Evolutionary conservation across 92 coral and sea anemone species (phyloP), one percentile per base, ranked within the genome.

Genomic region (Bergia puertoricense): DNA sequence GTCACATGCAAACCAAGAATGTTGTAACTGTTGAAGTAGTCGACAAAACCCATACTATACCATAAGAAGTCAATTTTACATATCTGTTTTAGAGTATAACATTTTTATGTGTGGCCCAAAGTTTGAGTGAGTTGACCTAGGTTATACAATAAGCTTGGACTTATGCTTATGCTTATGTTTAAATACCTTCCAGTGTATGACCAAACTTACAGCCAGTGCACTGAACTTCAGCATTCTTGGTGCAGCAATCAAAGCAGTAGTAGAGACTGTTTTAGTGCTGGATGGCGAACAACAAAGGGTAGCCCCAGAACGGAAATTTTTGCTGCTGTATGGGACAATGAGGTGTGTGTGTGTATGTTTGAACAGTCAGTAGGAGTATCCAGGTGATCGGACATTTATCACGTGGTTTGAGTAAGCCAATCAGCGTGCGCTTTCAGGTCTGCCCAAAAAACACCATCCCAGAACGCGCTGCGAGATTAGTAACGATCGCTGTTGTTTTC

Each of bases 191-290:
- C 82, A 97, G 99, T 91, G 89, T 69, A 88, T 94, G 93, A 94
- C 96, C 45, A 97, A 91, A 91, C 89, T 97, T 86, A 97, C 97
- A 10, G 95, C 94, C 56, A 92, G 98, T 87, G 99, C 99, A 2
- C 89, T 93, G 66, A 92, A 93, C 86, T 92, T 90, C 91, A 97
- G 93, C 88, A 94, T 94, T 23, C 95, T 97, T 44, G 98, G 97
- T 77, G 94, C 94, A 57, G 94, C 99, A 0, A 92, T 97, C 74
- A 93, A 94, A 91, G 89, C 96, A 6, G 90, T 97, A 23, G 98
- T 96, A 8, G 96, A 94, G 85, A 88, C 93, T 5, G 95, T 91
- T 23, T 82, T 91, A 51, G 91, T 85, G 68, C 50, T 95, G 78
- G 98, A 93, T 57, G 90, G 91, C 8, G 93, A 86, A 67, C 83